These are phyloP conservation scores for Neodiprion fabricii DNA, from an alignment of 1,140 invertebrate species.

Conservation along the genomic window DNA sequence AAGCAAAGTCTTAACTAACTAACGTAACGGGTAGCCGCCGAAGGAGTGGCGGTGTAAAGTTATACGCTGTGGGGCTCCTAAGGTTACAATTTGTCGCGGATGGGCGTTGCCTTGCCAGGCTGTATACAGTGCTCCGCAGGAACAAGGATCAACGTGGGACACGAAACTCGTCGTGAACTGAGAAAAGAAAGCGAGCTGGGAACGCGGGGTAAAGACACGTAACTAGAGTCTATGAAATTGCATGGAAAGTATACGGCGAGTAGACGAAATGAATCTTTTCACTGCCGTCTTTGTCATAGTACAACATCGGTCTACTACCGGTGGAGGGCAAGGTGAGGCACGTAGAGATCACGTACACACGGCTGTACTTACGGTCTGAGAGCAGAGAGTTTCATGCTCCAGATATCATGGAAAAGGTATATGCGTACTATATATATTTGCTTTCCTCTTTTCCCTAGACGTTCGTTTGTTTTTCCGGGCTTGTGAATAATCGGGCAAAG, in stretches of 20 bases:
- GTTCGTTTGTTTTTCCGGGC: not conserved
- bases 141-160: not conserved
- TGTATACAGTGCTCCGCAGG: not conserved
- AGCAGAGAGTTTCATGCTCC: not conserved
- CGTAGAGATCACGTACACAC: too few species aligned
- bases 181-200: not conserved
- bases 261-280: too few species aligned
- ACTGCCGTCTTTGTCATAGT: too few species aligned
- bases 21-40: too few species aligned
- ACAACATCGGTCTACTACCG: too few species aligned
- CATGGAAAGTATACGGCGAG: not conserved
- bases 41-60: not conserved
- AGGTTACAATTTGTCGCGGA: slow-evolving; percentile 1
- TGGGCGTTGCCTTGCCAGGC: not conserved
- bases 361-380: too few species aligned
- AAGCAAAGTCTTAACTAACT: not conserved
- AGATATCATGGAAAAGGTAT: not conserved
- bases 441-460: not conserved
- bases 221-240: slow-evolving; percentile 5
- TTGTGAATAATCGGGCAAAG: not conserved
- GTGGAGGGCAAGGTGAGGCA: too few species aligned
- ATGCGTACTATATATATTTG: too few species aligned
- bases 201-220: not conserved
- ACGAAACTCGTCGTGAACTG: not conserved
- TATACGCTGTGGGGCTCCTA: not conserved